Conservation (phyloP, 2,888 invertebrate species). For the Tetragonisca angustula region DNA sequence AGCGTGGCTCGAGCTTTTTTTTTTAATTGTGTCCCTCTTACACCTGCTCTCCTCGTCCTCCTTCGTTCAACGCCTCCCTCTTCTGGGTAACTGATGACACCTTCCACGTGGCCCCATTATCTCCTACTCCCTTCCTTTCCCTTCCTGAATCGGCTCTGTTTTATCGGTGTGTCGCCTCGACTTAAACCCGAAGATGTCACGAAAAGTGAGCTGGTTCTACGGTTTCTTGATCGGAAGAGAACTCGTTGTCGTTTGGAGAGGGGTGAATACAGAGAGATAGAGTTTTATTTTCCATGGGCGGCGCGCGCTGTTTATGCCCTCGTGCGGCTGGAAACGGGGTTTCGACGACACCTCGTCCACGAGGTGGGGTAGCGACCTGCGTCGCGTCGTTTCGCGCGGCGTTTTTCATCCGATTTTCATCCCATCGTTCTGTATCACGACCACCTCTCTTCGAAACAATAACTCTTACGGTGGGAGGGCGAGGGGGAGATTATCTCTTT, state of each 20-base stretch:
- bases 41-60: conserved; percentile 47
- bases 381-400: neutral
- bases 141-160: conserved; percentile 40
- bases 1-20: conserved; percentile 71
- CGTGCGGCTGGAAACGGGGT: neutral
- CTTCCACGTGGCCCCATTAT: conserved; percentile 63
- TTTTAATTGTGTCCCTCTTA: conserved; percentile 73
- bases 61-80: conserved; percentile 26
- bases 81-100: conserved; percentile 10
- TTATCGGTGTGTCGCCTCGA: conserved; percentile 43
- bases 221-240: conserved; percentile 12
- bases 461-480: neutral
- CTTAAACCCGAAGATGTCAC: conserved; percentile 25
- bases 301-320: conserved; percentile 25
- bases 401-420: conserved; percentile 9
- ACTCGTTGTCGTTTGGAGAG: neutral
- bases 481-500: neutral
- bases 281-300: conserved; percentile 42
- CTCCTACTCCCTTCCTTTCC: conserved; percentile 1
- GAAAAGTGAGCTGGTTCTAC: conserved; percentile 34
- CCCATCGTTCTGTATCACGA: conserved; percentile 4
- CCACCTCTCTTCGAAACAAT: neutral
- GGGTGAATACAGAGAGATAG: conserved; percentile 27
- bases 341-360: neutral
- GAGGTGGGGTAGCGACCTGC: neutral